A percentile compares a stretch with the other conserved stretches of the same genome.
phyloP scores from a whole-genome alignment of 2,888 invertebrate genomes.

The Drosophila mulleri region DNA sequence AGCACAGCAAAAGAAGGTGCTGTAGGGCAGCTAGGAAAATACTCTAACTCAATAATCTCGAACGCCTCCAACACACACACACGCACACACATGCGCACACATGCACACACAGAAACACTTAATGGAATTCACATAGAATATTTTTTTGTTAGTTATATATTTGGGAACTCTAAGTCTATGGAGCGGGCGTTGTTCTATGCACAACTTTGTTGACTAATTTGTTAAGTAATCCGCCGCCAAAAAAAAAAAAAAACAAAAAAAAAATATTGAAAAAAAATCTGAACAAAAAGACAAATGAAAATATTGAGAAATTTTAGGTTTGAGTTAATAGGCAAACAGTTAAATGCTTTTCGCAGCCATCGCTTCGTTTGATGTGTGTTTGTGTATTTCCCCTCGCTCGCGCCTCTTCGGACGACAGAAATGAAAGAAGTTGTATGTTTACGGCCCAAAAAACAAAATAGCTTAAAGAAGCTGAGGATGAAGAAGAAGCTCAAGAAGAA shows the following conservation, averaged over 20 bases:
- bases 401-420: constrained; percentile 32
- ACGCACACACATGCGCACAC: constrained; percentile 49
- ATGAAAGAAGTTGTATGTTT: constrained; percentile 69
- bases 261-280: constrained; percentile 3
- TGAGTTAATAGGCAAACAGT: constrained; percentile 61
- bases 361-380: constrained; percentile 72
- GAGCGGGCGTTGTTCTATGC: constrained; percentile 62
- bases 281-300: constrained; percentile 32
- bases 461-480: constrained; percentile 10
- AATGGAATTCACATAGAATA: constrained; percentile 11
- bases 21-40: constrained; percentile 49
- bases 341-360: constrained; percentile 75
- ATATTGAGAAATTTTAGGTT: constrained; percentile 53
- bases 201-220: constrained; percentile 81
- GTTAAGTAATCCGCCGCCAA: constrained; percentile 75
- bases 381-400: constrained; percentile 38
- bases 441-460: constrained; percentile 50
- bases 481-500: neutral
- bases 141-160: constrained; percentile 1
- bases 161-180: constrained; percentile 15
- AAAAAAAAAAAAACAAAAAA: constrained; percentile 31
- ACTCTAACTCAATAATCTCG: neutral
- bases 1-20: constrained; percentile 52
- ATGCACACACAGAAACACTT: constrained; percentile 23
- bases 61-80: neutral